These are phyloP conservation scores for Meloidogyne exigua DNA, from an alignment of 1,140 invertebrate species.

Conservation along the genomic window DNA sequence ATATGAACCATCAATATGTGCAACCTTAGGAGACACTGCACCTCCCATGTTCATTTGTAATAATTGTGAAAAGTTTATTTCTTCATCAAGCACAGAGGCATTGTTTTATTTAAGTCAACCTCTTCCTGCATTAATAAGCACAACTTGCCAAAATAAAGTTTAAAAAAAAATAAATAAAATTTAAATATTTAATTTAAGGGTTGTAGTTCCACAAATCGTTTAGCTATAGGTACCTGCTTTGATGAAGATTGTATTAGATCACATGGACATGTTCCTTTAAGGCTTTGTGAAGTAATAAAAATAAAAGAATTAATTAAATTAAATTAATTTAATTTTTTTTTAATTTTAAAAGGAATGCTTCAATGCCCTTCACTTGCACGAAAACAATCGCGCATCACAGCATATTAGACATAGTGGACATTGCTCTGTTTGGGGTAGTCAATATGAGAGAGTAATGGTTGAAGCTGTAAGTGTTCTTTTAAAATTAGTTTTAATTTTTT, in stretches of 20 bases:
- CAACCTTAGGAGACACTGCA: slow-evolving; percentile 76
- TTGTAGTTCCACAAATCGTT: slow-evolving; percentile 84
- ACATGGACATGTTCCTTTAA: slow-evolving; percentile 89
- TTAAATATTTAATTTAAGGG: slow-evolving; percentile 70
- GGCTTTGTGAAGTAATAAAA: slow-evolving; percentile 81
- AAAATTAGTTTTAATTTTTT: no score
- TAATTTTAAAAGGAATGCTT: slow-evolving; percentile 47
- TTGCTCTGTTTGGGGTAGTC: slow-evolving; percentile 48
- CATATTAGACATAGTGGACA: slow-evolving; percentile 52
- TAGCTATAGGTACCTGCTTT: slow-evolving; percentile 93
- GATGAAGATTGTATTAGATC: slow-evolving; percentile 91
- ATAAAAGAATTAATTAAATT: no score
- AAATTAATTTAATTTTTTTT: neutral
- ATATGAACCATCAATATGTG: slow-evolving; percentile 68
- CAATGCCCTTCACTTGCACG: slow-evolving; percentile 38
- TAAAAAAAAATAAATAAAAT: neutral
- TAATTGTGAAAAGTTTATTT: slow-evolving; percentile 85
- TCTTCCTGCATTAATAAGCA: slow-evolving; percentile 88
- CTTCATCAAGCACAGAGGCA: slow-evolving; percentile 66
- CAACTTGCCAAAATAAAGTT: slow-evolving; percentile 91
- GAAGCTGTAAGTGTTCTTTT: slow-evolving; percentile 72
- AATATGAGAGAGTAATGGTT: slow-evolving; percentile 76
- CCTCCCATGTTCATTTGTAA: slow-evolving; percentile 92
- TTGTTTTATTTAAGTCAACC: slow-evolving; percentile 79
- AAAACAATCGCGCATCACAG: neutral